Percentiles rank a stretch among this genome's conserved stretches.
Conservation (phyloP, 2,113 vertebrate species). For the Acanthisitta chloris region DNA sequence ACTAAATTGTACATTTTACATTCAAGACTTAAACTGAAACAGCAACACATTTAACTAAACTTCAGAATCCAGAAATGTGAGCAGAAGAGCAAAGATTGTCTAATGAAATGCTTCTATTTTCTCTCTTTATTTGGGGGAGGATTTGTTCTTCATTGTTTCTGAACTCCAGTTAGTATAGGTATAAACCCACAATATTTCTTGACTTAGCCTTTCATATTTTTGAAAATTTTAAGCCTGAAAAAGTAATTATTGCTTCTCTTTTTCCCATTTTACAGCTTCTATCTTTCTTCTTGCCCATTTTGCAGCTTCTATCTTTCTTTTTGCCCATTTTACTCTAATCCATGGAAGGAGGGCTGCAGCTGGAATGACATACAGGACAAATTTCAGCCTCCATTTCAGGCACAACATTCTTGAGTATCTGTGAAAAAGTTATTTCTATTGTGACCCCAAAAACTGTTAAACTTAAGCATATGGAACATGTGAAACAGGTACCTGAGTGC, state of each 20-base stretch:
- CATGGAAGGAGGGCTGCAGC: not conserved
- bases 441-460: not conserved
- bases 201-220: not conserved
- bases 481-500: not conserved
- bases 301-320: not conserved
- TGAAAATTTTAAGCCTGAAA: not conserved
- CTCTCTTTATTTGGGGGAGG: accelerated
- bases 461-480: not conserved
- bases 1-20: not conserved
- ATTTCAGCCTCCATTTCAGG: not conserved
- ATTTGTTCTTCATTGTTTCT: not conserved
- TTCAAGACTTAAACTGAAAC: not conserved
- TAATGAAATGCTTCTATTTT: not conserved
- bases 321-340: not conserved
- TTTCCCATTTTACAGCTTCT: not conserved
- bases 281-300: not conserved
- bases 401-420: not conserved
- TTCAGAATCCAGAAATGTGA: not conserved
- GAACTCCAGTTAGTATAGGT: not conserved
- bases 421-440: not conserved
- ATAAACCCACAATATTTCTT: not conserved
- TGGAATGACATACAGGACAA: not conserved
- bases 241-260: not conserved
- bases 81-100: not conserved
- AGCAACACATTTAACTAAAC: not conserved